phyloP scores from a whole-genome alignment of 1,140 invertebrate genomes.

The Papilio dardanus region DNA sequence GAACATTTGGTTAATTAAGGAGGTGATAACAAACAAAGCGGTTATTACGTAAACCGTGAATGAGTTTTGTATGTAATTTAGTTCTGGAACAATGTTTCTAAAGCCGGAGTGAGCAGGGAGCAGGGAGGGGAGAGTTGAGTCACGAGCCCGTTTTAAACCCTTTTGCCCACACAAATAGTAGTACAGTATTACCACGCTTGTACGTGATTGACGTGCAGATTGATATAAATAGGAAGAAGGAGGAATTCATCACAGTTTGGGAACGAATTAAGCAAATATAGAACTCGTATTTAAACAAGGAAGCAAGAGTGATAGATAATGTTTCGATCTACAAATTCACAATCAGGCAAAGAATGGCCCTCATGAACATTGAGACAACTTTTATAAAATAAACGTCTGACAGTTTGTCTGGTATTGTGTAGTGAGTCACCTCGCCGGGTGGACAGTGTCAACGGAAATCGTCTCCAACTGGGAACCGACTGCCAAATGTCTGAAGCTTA shows the following conservation, averaged over 20 bases:
- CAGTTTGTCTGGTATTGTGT: not conserved
- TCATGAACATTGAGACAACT: not conserved
- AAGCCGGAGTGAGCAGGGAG: not conserved
- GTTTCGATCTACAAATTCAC: not conserved
- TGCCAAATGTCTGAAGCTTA: not conserved
- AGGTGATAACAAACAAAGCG: not conserved
- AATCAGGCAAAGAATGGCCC: not conserved
- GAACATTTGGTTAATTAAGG: not conserved
- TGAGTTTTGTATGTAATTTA: not conserved
- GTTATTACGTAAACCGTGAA: not conserved
- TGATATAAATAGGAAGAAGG: not conserved
- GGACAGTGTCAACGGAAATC: not conserved
- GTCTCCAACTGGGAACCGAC: not conserved
- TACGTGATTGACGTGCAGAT: not conserved
- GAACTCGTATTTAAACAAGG: not conserved
- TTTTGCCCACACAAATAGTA: conserved; percentile 18
- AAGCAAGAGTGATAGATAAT: not conserved
- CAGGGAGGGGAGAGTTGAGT: not conserved
- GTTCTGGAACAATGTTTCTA: conserved; percentile 14
- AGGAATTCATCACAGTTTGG: not conserved
- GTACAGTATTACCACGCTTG: not conserved
- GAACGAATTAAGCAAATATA: not conserved
- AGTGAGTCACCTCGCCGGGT: not conserved
- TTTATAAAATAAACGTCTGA: not conserved
- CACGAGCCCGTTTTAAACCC: conserved; percentile 11